Evolutionary conservation across 2,113 vertebrate genomes (phyloP).

Genomic region (Agelaius phoeniceus): DNA sequence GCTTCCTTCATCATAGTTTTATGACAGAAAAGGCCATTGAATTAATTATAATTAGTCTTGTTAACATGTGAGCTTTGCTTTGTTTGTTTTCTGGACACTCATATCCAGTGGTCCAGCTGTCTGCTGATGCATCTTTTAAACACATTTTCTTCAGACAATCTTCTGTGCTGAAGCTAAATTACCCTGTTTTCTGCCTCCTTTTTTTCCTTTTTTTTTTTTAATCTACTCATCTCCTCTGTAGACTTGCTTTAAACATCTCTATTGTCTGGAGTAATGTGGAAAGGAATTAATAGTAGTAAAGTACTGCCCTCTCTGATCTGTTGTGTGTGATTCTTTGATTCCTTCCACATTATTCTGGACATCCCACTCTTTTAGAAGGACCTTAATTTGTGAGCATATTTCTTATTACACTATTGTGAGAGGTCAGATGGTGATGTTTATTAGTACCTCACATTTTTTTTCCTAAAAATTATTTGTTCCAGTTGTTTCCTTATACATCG

Average conservation of each 20-base stretch:
- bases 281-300: slow-evolving; percentile 56
- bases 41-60: neutral
- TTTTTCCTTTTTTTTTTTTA: neutral
- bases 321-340: slow-evolving; percentile 47
- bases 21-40: neutral
- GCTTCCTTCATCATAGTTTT: neutral
- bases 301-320: neutral
- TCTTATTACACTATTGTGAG: slow-evolving; percentile 68
- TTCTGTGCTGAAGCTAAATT: slow-evolving; percentile 52
- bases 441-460: slow-evolving; percentile 71
- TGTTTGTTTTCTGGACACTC: slow-evolving; percentile 15
- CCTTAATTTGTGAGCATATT: slow-evolving; percentile 53
- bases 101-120: neutral
- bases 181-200: neutral
- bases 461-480: slow-evolving; percentile 74
- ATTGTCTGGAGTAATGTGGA: slow-evolving; percentile 73
- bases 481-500: slow-evolving; percentile 72
- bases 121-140: slow-evolving; percentile 31
- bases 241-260: slow-evolving; percentile 52
- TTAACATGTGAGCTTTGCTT: neutral
- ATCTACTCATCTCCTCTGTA: slow-evolving; percentile 12
- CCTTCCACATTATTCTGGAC: slow-evolving; percentile 73
- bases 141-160: slow-evolving; percentile 38
- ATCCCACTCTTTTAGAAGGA: slow-evolving; percentile 36
- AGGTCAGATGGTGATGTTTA: slow-evolving; percentile 71